Evolutionary conservation across 1,140 invertebrate species (phyloP).

Genomic region (Drosophila pachea): DNA sequence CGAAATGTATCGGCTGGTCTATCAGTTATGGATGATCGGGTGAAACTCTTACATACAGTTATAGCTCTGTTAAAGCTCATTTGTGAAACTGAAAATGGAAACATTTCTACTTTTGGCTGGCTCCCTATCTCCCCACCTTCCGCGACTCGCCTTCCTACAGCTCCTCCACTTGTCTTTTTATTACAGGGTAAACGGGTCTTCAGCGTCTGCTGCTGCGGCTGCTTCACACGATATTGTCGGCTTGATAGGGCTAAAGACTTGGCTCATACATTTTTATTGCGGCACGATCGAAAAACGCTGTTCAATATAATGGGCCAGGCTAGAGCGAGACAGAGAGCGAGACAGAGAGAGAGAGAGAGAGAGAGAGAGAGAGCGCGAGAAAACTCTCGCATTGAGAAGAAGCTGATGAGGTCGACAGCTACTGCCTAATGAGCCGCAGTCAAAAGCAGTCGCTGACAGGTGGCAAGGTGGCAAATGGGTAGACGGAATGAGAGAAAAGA

Average conservation of each 20-base stretch:
- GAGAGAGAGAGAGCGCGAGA: neutral
- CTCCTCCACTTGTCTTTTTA: conserved; percentile 25
- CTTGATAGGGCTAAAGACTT: conserved; percentile 58
- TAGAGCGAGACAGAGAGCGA: neutral
- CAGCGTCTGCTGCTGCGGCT: conserved; percentile 22
- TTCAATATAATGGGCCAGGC: conserved; percentile 62
- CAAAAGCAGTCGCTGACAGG: conserved; percentile 27
- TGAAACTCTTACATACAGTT: neutral
- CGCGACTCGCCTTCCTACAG: neutral
- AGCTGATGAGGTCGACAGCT: conserved; percentile 16
- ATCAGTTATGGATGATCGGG: neutral
- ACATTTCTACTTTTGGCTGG: conserved; percentile 16
- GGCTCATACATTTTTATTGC: conserved; percentile 75
- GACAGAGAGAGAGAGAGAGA: neutral
- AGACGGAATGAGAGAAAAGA: neutral
- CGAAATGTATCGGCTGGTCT: neutral
- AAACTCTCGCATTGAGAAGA: neutral
- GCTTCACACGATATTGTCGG: conserved; percentile 70
- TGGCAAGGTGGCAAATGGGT: conserved; percentile 21
- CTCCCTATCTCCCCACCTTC: conserved; percentile 12
- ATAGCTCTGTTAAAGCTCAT: conserved; percentile 35
- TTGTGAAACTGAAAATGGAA: conserved; percentile 42
- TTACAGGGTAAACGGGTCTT: conserved; percentile 44
- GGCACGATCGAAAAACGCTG: conserved; percentile 70
- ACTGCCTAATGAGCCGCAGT: conserved; percentile 32